These are phyloP conservation scores for Chrysoperla carnea DNA, from an alignment of 1,140 invertebrate species.

Conservation along the genomic window DNA sequence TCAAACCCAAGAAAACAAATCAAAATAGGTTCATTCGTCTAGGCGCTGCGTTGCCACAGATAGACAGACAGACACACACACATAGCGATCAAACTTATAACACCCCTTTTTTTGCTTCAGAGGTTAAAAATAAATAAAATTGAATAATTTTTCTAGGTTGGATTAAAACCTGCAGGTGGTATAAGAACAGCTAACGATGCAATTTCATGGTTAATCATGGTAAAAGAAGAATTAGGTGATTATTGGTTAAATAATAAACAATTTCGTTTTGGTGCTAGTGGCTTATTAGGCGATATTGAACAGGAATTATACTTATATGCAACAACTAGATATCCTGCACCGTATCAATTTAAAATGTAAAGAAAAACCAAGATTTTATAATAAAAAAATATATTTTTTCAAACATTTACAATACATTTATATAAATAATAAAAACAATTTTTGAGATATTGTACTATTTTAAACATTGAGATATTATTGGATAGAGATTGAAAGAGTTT, in stretches of 20 bases:
- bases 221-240: conserved; percentile 71
- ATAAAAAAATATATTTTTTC: background rate
- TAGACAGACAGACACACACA: no score
- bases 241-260: conserved; percentile 69
- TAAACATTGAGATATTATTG: background rate
- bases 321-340: conserved; percentile 10
- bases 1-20: no score
- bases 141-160: conserved; percentile 59
- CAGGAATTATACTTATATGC: conserved; percentile 32
- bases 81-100: no score
- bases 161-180: conserved; percentile 94
- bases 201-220: conserved; percentile 68
- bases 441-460: background rate
- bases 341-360: conserved; percentile 2
- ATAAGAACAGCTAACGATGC: conserved; percentile 77
- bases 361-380: background rate
- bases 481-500: no score
- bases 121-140: no score
- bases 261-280: conserved; percentile 91
- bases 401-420: background rate
- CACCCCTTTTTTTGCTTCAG: no score
- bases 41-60: no score
- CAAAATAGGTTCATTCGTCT: no score
- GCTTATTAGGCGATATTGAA: conserved; percentile 66
- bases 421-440: background rate